Percentiles rank a stretch among this genome's conserved stretches.
These are phyloP conservation scores for Champsocephalus gunnari DNA, from an alignment of 2,797 vertebrate genomes.

Conservation along the genomic window DNA sequence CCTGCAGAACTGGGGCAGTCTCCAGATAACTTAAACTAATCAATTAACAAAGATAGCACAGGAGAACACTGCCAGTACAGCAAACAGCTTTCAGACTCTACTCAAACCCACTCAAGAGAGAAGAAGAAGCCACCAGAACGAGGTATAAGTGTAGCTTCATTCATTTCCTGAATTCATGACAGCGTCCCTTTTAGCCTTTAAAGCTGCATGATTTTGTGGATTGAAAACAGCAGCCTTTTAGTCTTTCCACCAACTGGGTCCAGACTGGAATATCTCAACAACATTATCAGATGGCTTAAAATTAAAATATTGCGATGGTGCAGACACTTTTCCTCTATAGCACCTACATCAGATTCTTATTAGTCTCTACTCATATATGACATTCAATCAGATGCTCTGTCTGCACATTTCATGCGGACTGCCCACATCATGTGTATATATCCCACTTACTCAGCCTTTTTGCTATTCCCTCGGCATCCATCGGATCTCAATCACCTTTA, in stretches of 20 bases:
- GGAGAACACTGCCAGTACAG: slow-evolving; percentile 48
- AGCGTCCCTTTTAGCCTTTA: background rate
- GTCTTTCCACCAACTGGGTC: background rate
- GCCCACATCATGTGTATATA: slow-evolving; percentile 28
- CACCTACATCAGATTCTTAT: background rate
- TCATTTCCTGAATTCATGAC: slow-evolving; percentile 9
- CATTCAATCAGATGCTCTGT: background rate
- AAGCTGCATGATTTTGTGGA: background rate
- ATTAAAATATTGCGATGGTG: slow-evolving; percentile 4
- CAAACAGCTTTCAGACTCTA: slow-evolving; percentile 32
- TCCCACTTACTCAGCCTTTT: background rate
- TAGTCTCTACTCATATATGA: slow-evolving; percentile 8
- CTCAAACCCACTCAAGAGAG: slow-evolving; percentile 5
- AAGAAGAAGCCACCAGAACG: slow-evolving; percentile 1
- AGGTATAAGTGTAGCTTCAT: background rate
- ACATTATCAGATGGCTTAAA: slow-evolving; percentile 14
- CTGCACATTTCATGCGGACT: slow-evolving; percentile 9
- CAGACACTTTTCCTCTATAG: slow-evolving; percentile 4
- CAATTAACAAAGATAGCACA: slow-evolving; percentile 70
- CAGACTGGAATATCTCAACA: slow-evolving; percentile 10
- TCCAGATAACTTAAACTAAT: slow-evolving; percentile 76
- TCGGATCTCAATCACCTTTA: slow-evolving; percentile 16
- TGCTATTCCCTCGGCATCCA: slow-evolving; percentile 17
- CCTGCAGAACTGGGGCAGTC: slow-evolving; percentile 72
- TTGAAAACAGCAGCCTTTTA: background rate